Base-by-base conservation (phyloP, 2,888 invertebrate genomes). In the Eristalinus aeneus region DNA sequence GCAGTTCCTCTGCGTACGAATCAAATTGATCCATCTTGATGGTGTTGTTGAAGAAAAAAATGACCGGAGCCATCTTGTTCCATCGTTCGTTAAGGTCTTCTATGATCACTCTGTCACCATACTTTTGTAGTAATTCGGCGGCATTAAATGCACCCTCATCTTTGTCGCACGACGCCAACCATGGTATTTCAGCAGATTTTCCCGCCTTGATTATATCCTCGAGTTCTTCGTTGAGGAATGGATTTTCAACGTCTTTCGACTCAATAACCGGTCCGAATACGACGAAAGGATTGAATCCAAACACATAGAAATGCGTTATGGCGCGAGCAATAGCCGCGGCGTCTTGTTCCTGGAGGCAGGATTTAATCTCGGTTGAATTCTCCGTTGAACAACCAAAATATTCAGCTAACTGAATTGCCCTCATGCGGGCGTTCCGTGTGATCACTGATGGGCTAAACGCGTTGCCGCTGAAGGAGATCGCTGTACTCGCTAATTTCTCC, bases 81-180 rank as follows among this genome's bases (percentile, higher is more conserved):
- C 90, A 89, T 23, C 94, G 92, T 12, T 94, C 93, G 94, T 95
- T 96, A 36, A 94, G 93, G 0, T 93, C 90, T 64, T 95, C 94
- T 2, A 95, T 91, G 10, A 93, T 88, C 1, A 92, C 91, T 0
- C 93, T 91, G 8, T 89, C 88, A 0, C 85, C 86, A 54, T 84
- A 77, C 10, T 94, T 93, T 54, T 90, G 88, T 67, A 93, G 88
- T 20, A 94, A 91, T 63, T 92, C 93, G 89, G 89, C 84, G 54
- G 94, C 95, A 31, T 96, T 96, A 89, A 95, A 96, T 20, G 96
- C 93, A 73, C 97, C 97, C 91, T 97, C 97, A 67, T 96, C 94
- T 23, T 94, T 94, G 0, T 95, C 95, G 67, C 95, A 94, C 2
- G 95, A 95, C 1, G 95, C 93, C 71, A 97, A 93, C 93, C 96